Evolutionary conservation across 1,140 invertebrate genomes (phyloP).

Genomic region (Philaenus spumarius): DNA sequence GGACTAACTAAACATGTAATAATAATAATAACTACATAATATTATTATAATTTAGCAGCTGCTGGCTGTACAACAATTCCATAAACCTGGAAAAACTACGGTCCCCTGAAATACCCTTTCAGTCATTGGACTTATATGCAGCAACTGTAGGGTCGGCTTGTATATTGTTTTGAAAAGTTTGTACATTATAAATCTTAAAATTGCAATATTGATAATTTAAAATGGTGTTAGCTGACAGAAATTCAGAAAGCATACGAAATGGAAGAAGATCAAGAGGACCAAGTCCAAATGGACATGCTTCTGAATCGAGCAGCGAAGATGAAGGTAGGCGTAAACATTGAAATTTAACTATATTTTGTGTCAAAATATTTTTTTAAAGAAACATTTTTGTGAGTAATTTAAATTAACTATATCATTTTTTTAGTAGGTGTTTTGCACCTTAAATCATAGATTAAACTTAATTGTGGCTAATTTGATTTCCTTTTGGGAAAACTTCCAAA

Average conservation of each 20-base stretch:
- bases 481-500: no score
- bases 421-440: no score
- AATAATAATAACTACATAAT: no score
- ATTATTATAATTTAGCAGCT: no score
- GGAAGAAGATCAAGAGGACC: conserved; percentile 79
- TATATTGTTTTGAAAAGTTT: neutral
- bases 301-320: conserved; percentile 70
- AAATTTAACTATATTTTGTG: conserved; percentile 1
- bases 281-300: conserved; percentile 77
- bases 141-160: neutral
- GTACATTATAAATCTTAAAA: neutral
- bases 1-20: no score
- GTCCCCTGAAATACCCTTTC: conserved; percentile 1
- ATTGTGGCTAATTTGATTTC: no score
- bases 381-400: no score
- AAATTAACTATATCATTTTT: no score
- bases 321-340: conserved; percentile 46
- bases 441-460: no score
- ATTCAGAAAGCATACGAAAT: conserved; percentile 70
- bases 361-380: neutral
- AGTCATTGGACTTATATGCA: neutral
- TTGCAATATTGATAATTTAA: conserved; percentile 25
- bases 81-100: conserved; percentile 4
- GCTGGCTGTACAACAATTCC: neutral
- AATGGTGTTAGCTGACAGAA: conserved; percentile 84